Evolutionary conservation across 2,888 invertebrate genomes (phyloP).

Genomic region (Noctua janthina): DNA sequence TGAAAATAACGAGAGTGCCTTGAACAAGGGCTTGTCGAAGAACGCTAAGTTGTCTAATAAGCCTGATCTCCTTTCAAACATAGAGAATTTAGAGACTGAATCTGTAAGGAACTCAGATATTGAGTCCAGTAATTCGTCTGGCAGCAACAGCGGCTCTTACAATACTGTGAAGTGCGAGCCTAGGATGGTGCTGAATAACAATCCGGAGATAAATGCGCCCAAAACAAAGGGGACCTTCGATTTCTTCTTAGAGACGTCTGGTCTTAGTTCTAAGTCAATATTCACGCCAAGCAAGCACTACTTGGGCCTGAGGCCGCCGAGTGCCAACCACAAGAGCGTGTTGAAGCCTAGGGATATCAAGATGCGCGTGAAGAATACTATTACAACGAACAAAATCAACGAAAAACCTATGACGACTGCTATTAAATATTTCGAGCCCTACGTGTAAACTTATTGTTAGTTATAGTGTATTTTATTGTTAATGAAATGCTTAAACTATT

Average conservation of each 20-base stretch:
- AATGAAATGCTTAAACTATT: constrained; percentile 83
- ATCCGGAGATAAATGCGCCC: constrained; percentile 76
- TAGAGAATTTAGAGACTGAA: constrained; percentile 90
- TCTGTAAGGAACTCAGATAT: constrained; percentile 93
- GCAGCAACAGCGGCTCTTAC: constrained; percentile 88
- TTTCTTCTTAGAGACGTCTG: constrained; percentile 94
- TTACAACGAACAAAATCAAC: constrained; percentile 90
- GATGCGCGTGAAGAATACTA: constrained; percentile 92
- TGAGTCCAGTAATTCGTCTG: constrained; percentile 91
- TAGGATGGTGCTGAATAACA: constrained; percentile 80
- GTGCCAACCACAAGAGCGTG: constrained; percentile 93
- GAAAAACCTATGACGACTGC: constrained; percentile 90
- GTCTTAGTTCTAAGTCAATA: constrained; percentile 95
- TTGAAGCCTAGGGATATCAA: constrained; percentile 95
- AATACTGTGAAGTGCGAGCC: constrained; percentile 88
- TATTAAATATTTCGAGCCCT: constrained; percentile 90
- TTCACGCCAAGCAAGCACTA: constrained; percentile 88
- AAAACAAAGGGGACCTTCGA: constrained; percentile 91
- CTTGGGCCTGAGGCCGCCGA: constrained; percentile 90
- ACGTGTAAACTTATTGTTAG: constrained; percentile 81
- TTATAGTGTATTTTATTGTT: constrained; percentile 70
- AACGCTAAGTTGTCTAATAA: constrained; percentile 89
- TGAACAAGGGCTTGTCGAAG: constrained; percentile 79
- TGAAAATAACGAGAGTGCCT: constrained; percentile 76
- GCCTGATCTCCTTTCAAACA: constrained; percentile 89